Conservation (phyloP, 2,113 vertebrate species). For the Balaeniceps rex region DNA sequence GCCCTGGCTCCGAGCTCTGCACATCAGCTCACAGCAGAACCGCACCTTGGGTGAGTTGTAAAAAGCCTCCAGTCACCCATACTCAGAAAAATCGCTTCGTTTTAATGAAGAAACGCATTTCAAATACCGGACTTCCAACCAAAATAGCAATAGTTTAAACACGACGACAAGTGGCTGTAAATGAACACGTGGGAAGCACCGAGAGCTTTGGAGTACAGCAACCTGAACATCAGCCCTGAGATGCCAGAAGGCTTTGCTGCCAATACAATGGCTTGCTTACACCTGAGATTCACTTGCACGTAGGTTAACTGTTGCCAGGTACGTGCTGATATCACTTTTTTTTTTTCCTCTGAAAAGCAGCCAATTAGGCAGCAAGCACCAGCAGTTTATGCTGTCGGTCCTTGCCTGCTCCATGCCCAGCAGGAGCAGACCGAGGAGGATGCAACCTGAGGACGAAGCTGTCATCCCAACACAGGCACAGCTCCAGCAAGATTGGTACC, state of each 20-base stretch:
- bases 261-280: neutral
- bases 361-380: neutral
- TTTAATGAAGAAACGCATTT: neutral
- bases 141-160: neutral
- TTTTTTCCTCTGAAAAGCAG: neutral
- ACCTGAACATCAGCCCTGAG: neutral
- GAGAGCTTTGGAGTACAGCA: neutral
- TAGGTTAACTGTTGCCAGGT: neutral
- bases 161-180: neutral
- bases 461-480: neutral
- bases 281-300: neutral
- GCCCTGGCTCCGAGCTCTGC: neutral
- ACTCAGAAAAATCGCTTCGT: neutral
- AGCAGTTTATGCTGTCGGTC: neutral
- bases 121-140: neutral
- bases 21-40: neutral
- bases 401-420: neutral
- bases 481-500: neutral
- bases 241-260: neutral
- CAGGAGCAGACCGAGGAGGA: neutral
- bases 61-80: neutral
- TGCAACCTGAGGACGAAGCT: neutral
- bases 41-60: accelerated
- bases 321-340: neutral
- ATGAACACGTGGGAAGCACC: neutral